Percentiles rank a stretch among this genome's conserved stretches.
Conservation (phyloP, 2,113 vertebrate genomes). For the Coracopsis vasa region DNA sequence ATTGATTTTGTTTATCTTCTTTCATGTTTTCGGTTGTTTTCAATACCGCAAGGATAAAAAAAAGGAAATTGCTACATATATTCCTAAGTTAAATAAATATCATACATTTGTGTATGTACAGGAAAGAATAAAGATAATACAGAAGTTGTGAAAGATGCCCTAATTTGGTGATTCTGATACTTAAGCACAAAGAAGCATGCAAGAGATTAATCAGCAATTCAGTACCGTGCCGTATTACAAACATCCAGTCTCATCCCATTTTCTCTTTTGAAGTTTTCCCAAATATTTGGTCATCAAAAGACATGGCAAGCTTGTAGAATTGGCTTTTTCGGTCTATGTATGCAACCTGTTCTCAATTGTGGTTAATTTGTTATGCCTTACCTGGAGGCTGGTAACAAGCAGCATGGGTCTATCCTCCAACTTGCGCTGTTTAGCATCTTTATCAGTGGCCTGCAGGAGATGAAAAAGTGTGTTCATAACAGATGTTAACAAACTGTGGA, state of each 20-base stretch:
- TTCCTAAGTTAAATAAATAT: neutral
- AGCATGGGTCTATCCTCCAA: fast-evolving
- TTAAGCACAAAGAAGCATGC: neutral
- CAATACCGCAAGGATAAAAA: neutral
- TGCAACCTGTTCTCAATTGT: neutral
- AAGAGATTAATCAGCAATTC: neutral
- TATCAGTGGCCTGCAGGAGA: neutral
- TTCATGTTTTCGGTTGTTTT: neutral
- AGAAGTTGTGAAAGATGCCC: neutral
- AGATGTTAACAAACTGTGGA: neutral
- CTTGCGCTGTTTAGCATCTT: neutral
- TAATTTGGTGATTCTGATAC: neutral
- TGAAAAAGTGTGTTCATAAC: neutral
- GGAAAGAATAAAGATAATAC: neutral
- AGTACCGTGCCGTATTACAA: fast-evolving
- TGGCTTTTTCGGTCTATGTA: neutral
- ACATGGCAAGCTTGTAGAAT: neutral
- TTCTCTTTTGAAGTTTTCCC: neutral
- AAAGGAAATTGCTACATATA: neutral
- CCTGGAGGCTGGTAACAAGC: neutral
- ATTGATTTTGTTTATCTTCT: neutral
- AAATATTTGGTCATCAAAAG: neutral
- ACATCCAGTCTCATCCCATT: neutral
- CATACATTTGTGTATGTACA: neutral
- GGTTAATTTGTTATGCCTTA: neutral